Conservation (phyloP, 2,113 vertebrate species). For the Scatophagus argus region DNA sequence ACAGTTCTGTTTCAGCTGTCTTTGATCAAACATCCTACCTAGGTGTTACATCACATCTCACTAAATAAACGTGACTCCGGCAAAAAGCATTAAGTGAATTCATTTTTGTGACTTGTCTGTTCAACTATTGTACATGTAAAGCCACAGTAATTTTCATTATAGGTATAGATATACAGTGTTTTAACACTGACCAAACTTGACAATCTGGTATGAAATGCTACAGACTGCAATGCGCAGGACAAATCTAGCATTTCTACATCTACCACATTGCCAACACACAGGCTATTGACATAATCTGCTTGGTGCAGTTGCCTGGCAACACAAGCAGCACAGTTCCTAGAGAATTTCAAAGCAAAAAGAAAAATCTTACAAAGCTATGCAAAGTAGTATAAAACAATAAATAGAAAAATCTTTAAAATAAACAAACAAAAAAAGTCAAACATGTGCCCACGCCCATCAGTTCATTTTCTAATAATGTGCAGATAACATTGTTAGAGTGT, state of each 20-base stretch:
- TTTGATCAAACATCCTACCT: slow-evolving; percentile 74
- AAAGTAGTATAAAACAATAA: slow-evolving; percentile 81
- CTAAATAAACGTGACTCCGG: slow-evolving; percentile 79
- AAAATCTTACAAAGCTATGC: slow-evolving; percentile 70
- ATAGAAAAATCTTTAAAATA: slow-evolving; percentile 74
- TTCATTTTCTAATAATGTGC: slow-evolving; percentile 46
- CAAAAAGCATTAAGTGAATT: slow-evolving; percentile 72
- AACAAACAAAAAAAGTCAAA: slow-evolving; percentile 63
- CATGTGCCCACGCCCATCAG: slow-evolving; percentile 20
- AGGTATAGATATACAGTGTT: slow-evolving; percentile 76
- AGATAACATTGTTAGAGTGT: slow-evolving; percentile 48
- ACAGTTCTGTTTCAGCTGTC: slow-evolving; percentile 50
- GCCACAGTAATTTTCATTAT: slow-evolving; percentile 69
- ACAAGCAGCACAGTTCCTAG: slow-evolving; percentile 71
- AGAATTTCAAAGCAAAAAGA: slow-evolving; percentile 71
- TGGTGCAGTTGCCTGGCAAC: slow-evolving; percentile 81
- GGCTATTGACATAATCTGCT: slow-evolving; percentile 78
- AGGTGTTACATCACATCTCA: slow-evolving; percentile 79
- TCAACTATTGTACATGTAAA: slow-evolving; percentile 74
- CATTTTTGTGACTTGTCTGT: slow-evolving; percentile 67
- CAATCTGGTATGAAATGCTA: slow-evolving; percentile 77
- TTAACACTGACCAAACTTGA: slow-evolving; percentile 70
- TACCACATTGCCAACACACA: slow-evolving; percentile 78
- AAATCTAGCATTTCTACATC: slow-evolving; percentile 79
- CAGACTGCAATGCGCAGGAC: slow-evolving; percentile 77